Percentiles rank a stretch among this genome's conserved stretches.
These are phyloP conservation scores for Ramphastos sulfuratus DNA, from an alignment of 2,113 vertebrate species.

Conservation along the genomic window DNA sequence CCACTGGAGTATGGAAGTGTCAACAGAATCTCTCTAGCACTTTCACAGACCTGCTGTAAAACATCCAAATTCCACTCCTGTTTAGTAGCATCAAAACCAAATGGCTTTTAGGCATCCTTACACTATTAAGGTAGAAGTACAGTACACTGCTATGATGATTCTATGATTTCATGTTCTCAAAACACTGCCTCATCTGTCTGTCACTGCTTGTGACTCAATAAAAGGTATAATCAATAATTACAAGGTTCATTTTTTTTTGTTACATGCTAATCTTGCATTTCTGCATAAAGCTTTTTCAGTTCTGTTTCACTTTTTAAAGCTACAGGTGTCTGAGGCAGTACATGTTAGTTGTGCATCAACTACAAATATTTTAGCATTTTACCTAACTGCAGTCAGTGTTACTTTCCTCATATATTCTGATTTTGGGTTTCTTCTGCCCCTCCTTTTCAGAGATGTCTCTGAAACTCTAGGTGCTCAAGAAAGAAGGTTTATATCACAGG, in stretches of 20 bases:
- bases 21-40: neutral
- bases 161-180: neutral
- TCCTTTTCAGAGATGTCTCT: neutral
- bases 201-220: neutral
- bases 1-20: neutral
- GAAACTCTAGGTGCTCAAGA: neutral
- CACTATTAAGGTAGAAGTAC: neutral
- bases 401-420: neutral
- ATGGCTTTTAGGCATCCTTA: accelerated
- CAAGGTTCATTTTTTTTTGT: neutral
- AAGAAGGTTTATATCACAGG: too few relatives aligned
- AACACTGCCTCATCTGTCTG: neutral
- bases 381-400: neutral
- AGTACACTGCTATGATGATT: neutral
- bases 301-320: neutral
- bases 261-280: neutral
- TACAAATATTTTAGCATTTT: neutral
- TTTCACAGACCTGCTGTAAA: neutral
- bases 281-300: neutral
- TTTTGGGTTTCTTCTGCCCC: neutral
- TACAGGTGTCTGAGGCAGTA: neutral
- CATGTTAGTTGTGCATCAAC: neutral
- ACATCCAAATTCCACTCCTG: neutral
- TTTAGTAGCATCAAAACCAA: neutral
- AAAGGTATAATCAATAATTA: neutral